phyloP scores from a whole-genome alignment of 35 echinoderm and acorn worm genomes.

The Strongylocentrotus purpuratus region DNA sequence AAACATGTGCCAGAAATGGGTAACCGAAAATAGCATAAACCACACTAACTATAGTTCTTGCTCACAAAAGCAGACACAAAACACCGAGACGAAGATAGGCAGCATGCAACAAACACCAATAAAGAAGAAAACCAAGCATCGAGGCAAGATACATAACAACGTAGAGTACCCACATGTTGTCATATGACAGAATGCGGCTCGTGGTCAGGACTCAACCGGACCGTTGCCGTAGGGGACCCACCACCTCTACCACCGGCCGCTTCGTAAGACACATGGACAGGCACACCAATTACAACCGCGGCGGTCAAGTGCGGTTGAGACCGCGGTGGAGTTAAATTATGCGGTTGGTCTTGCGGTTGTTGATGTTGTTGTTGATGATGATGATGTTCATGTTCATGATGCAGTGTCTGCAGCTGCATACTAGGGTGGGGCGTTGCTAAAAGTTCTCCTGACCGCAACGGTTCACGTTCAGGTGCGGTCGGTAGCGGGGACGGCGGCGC shows the following conservation, averaged over 20 bases:
- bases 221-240: constrained; percentile 28
- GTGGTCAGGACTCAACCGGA: constrained; percentile 4
- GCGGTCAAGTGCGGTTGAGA: constrained; percentile 6
- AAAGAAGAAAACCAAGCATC: background rate
- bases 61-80: background rate
- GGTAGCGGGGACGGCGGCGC: constrained; percentile 9
- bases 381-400: background rate
- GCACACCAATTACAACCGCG: constrained; percentile 17
- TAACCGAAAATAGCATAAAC: too few species aligned
- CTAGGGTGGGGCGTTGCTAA: background rate
- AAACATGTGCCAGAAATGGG: too few species aligned
- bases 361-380: background rate
- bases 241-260: constrained; percentile 17
- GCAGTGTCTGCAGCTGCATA: background rate
- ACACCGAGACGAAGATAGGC: background rate
- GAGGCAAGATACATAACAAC: background rate
- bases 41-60: too few species aligned
- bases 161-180: constrained; percentile 25
- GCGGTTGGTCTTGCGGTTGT: background rate
- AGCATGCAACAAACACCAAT: background rate
- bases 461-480: background rate
- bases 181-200: constrained; percentile 13
- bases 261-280: constrained; percentile 40
- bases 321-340: background rate
- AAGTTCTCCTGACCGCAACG: background rate